A percentile compares a stretch with the other conserved stretches of the same genome.
Evolutionary conservation across 2,113 vertebrate species (phyloP).

Genomic region (Coregonus clupeaformis): DNA sequence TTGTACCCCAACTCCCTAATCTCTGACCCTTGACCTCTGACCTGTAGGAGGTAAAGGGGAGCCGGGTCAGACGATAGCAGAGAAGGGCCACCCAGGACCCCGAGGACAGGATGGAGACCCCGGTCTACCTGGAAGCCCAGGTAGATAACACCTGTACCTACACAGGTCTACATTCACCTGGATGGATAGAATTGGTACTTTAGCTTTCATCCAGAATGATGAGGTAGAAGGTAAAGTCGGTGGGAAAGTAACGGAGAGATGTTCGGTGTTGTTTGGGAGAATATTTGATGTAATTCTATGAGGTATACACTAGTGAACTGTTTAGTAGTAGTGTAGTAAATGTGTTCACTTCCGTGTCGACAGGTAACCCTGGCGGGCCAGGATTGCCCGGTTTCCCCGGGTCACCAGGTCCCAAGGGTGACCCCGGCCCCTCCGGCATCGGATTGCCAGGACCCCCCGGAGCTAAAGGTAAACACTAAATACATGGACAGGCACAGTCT

Average conservation of each 20-base stretch:
- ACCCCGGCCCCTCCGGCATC: slow-evolving; percentile 85
- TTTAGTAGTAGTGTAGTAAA: no score
- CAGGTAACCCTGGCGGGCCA: slow-evolving; percentile 84
- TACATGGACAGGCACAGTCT: no score
- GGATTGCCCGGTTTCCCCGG: slow-evolving; percentile 89
- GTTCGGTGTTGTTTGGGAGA: no score
- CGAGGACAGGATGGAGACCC: slow-evolving; percentile 81
- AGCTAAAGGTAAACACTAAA: slow-evolving; percentile 79
- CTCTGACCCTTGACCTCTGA: no score
- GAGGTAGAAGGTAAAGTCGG: no score
- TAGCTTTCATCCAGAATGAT: no score
- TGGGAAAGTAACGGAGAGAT: no score
- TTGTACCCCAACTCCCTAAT: no score
- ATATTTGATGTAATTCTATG: no score
- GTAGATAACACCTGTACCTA: slow-evolving; percentile 58
- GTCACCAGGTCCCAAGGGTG: slow-evolving; percentile 85
- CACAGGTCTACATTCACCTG: no score
- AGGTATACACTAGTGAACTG: no score
- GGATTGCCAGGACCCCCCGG: slow-evolving; percentile 89
- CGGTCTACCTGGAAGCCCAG: slow-evolving; percentile 82
- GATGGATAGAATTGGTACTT: no score
- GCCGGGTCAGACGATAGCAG: slow-evolving; percentile 81
- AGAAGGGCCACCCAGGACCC: slow-evolving; percentile 81
- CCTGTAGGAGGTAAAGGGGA: slow-evolving; percentile 88
- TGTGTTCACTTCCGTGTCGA: slow-evolving; percentile 22